Percentiles rank a stretch among this genome's conserved stretches.
These are phyloP conservation scores for Ericerus pela DNA, from an alignment of 1,140 invertebrate species.

Conservation along the genomic window DNA sequence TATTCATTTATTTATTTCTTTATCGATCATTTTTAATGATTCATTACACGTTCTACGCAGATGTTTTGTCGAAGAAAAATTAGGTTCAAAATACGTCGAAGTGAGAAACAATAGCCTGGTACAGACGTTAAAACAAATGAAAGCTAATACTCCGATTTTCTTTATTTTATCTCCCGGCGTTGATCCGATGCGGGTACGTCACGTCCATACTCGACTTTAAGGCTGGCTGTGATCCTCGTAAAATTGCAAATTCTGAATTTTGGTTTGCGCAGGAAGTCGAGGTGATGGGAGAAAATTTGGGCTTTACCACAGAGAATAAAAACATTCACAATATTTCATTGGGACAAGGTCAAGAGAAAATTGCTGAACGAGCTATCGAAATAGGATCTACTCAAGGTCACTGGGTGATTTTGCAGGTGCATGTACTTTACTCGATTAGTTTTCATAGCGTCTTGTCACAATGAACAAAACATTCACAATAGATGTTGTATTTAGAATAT, in stretches of 20 bases:
- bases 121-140: conserved; percentile 75
- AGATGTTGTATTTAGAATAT: conserved; percentile 49
- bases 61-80: conserved; percentile 67
- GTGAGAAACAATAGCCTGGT: conserved; percentile 60
- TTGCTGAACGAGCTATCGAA: conserved; percentile 75
- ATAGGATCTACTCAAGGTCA: conserved; percentile 60
- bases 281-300: conserved; percentile 55
- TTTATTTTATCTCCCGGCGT: conserved; percentile 92
- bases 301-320: conserved; percentile 60
- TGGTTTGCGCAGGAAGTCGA: conserved; percentile 67
- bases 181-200: conserved; percentile 62
- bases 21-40: no score
- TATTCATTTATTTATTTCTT: no score
- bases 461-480: not conserved
- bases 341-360: conserved; percentile 84
- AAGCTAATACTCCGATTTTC: conserved; percentile 71
- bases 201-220: not conserved
- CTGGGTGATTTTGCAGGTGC: conserved; percentile 74
- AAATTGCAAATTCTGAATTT: not conserved
- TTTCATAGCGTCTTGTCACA: not conserved
- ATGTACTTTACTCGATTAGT: not conserved
- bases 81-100: conserved; percentile 70
- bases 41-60: conserved; percentile 26
- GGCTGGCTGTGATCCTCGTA: not conserved
- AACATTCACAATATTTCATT: conserved; percentile 89